phyloP scores from a whole-genome alignment of 2,888 invertebrate genomes.

The Drosophila setosimentum region DNA sequence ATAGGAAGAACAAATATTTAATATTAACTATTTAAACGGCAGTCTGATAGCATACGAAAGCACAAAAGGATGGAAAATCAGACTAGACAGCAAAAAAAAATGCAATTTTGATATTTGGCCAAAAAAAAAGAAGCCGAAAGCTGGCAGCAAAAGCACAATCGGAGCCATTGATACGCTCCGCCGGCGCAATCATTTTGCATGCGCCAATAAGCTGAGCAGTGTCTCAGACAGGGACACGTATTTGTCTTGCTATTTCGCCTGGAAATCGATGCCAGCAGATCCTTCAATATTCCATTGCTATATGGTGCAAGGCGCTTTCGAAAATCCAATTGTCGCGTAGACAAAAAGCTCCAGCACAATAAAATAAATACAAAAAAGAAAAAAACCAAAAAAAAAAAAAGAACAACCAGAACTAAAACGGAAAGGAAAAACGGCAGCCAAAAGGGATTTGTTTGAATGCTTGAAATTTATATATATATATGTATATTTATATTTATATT shows the following conservation, averaged over 20 bases:
- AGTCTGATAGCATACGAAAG: conserved; percentile 22
- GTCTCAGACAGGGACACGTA: conserved; percentile 58
- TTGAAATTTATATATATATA: conserved; percentile 55
- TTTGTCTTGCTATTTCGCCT: conserved; percentile 51
- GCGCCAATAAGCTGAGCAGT: conserved; percentile 64
- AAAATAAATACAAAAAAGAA: conserved; percentile 15
- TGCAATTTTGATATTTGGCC: conserved; percentile 32
- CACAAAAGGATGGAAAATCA: conserved; percentile 25
- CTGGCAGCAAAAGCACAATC: conserved; percentile 25
- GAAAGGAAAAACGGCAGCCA: conserved; percentile 21
- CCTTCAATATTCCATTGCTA: conserved; percentile 63
- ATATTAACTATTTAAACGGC: conserved; percentile 57
- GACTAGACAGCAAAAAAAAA: conserved; percentile 11
- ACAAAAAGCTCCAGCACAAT: conserved; percentile 58
- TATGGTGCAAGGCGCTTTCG: conserved; percentile 41
- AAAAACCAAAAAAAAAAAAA: conserved; percentile 4
- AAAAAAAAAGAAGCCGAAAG: conserved; percentile 8
- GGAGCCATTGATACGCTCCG: conserved; percentile 54
- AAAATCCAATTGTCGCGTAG: conserved; percentile 78
- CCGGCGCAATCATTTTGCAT: conserved; percentile 61
- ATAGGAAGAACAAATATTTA: conserved; percentile 38
- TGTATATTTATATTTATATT: conserved; percentile 60
- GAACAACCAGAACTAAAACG: background rate
- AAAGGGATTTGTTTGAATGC: conserved; percentile 72
- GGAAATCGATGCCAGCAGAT: conserved; percentile 49